Conservation (phyloP, 2,888 invertebrate genomes). For the Oscheius sp. region DNA sequence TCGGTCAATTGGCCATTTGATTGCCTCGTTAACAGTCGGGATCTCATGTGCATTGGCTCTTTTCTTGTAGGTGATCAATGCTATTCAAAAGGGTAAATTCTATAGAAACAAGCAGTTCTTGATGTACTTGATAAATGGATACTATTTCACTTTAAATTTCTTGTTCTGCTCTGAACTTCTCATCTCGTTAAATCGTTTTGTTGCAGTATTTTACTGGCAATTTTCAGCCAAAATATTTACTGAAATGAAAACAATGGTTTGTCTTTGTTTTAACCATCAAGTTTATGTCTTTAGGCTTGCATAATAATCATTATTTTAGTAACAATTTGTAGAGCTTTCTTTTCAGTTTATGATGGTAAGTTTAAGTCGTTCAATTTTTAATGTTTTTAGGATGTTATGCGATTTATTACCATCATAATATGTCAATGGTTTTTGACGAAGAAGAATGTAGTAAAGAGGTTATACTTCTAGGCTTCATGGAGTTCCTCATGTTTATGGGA, state of each 20-base stretch:
- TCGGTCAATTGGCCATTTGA: slow-evolving; percentile 1
- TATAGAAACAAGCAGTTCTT: slow-evolving; percentile 3
- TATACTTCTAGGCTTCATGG: neutral
- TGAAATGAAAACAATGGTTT: neutral
- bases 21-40: slow-evolving; percentile 1
- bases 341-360: neutral
- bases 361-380: too few relatives aligned
- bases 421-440: slow-evolving; percentile 7
- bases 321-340: neutral
- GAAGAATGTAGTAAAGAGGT: neutral
- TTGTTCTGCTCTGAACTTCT: slow-evolving; percentile 7
- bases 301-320: neutral
- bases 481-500: slow-evolving; percentile 1
- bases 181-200: slow-evolving; percentile 2
- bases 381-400: slow-evolving; percentile 11
- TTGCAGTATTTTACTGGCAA: neutral
- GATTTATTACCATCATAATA: neutral
- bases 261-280: neutral
- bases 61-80: neutral
- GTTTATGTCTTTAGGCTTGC: neutral
- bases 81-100: neutral
- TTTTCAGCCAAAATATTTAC: neutral
- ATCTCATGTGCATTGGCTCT: slow-evolving; percentile 1
- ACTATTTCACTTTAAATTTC: slow-evolving; percentile 8
- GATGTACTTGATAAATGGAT: slow-evolving; percentile 12